Evolutionary conservation across 2,797 vertebrate genomes (phyloP), one percentile per base, ranked within the genome.

Genomic region (Neomorphus geoffroyi): DNA sequence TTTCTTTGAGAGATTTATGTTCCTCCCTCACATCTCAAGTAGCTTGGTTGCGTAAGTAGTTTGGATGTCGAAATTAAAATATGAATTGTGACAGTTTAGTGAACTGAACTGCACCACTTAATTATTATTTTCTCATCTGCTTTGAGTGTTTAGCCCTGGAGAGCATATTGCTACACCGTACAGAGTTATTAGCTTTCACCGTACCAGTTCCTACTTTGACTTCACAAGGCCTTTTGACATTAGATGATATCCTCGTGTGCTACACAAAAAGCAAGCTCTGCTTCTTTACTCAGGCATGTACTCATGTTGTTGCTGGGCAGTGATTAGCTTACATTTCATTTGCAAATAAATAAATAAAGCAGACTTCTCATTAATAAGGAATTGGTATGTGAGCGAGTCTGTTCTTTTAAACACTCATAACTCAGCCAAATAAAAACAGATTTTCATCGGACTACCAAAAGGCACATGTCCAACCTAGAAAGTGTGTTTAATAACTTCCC

Each of bases 381-480:
- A 46, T 71, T 12, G 16, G 32, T 74, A 43, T 61, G 12, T 79
- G 41, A 77, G 53, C 66, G 84, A 85, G 64, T 50, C 74, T 71
- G 41, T 71, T 95, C 54, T 94, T 89, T 93, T 92, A 93, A 95
- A 91, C 35, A 24, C 48, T 91, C 78, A 64, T 94, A 95, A 95
- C 87, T 95, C 85, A 73, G 67, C 60, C 91, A 84, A 94, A 94
- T 90, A 94, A 79, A 96, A 92, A 8, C 90, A 93, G 60, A 80
- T 95, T 96, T 96, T 90, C 81, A 85, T 57, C 0, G 27, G 53
- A 57, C 94, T 93, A 95, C 96, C 90, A 65, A 69, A 66, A 85
- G 88, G 92, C 91, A 77, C 51, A 96, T 58, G 58, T 94, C 96
- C 93, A 96, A 90, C 41, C 37, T 67, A 77, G 85, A 93, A 95